Evolutionary conservation across 2,113 vertebrate genomes (phyloP).

Genomic region (Sinocyclocheilus maitianheensis): DNA sequence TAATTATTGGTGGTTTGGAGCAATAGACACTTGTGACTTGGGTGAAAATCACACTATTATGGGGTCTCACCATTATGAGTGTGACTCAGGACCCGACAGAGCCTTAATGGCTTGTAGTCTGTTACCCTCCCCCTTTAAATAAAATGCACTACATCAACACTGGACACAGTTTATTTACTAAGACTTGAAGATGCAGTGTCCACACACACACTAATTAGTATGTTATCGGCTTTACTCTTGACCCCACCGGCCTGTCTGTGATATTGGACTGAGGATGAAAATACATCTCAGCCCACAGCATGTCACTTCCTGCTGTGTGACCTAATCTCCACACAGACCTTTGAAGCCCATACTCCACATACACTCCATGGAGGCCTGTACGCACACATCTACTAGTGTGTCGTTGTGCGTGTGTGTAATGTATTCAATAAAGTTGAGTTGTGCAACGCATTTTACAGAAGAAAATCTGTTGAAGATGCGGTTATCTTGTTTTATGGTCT

Average conservation of each 20-base stretch:
- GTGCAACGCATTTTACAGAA: constrained; percentile 18
- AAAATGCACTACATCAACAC: neutral
- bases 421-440: neutral
- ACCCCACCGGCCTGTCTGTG: constrained; percentile 6
- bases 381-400: neutral
- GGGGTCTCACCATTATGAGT: constrained; percentile 63
- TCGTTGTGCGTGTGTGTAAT: neutral
- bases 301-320: constrained; percentile 37
- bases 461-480: constrained; percentile 28
- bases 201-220: neutral
- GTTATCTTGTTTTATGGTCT: constrained; percentile 34
- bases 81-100: constrained; percentile 40
- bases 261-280: constrained; percentile 25
- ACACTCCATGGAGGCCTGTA: neutral
- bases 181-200: neutral
- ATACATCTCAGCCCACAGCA: constrained; percentile 29
- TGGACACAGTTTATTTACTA: neutral
- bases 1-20: constrained; percentile 88
- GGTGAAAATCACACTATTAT: constrained; percentile 92
- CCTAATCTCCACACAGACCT: constrained; percentile 27
- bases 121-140: constrained; percentile 17
- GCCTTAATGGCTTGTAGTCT: constrained; percentile 51
- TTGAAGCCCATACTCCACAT: constrained; percentile 5
- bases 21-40: constrained; percentile 86
- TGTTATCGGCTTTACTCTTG: constrained; percentile 35